Conservation (phyloP, 2,113 vertebrate genomes). For the Delphinapterus leucas region DNA sequence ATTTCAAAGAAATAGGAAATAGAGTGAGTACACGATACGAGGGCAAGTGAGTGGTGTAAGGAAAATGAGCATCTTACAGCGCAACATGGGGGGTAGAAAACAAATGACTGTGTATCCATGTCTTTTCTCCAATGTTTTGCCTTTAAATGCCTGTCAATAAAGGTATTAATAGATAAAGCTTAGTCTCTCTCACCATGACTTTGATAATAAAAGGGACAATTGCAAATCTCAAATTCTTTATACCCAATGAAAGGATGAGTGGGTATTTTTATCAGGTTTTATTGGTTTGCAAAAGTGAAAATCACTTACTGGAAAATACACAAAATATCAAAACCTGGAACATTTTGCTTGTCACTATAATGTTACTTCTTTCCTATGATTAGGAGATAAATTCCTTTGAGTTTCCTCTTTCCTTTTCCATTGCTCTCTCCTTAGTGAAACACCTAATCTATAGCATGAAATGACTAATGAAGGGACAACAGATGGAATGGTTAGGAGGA, state of each 20-base stretch:
- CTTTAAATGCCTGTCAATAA: not conserved
- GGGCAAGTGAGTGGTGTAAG: not conserved
- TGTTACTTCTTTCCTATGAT: not conserved
- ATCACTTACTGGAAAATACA: not conserved
- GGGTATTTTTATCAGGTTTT: not conserved
- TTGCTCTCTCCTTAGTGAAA: not conserved
- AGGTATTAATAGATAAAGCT: not conserved
- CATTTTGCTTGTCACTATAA: not conserved
- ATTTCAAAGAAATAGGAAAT: not conserved
- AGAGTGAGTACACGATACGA: not conserved
- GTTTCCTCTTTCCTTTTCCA: not conserved
- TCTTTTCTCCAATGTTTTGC: not conserved
- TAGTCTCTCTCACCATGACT: not conserved
- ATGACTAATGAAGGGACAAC: not conserved
- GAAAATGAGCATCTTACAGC: not conserved
- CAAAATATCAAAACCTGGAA: not conserved
- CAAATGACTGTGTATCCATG: not conserved
- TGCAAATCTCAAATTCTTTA: not conserved
- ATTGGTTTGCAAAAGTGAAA: not conserved
- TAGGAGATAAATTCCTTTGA: not conserved
- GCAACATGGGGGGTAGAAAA: rapidly evolving
- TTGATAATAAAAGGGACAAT: not conserved
- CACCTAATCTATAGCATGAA: not conserved
- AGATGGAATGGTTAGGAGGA: not conserved
- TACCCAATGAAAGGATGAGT: not conserved